Percentiles rank a stretch among this genome's conserved stretches.
phyloP scores from a whole-genome alignment of 2,113 vertebrate genomes.

The Macquaria australasica region DNA sequence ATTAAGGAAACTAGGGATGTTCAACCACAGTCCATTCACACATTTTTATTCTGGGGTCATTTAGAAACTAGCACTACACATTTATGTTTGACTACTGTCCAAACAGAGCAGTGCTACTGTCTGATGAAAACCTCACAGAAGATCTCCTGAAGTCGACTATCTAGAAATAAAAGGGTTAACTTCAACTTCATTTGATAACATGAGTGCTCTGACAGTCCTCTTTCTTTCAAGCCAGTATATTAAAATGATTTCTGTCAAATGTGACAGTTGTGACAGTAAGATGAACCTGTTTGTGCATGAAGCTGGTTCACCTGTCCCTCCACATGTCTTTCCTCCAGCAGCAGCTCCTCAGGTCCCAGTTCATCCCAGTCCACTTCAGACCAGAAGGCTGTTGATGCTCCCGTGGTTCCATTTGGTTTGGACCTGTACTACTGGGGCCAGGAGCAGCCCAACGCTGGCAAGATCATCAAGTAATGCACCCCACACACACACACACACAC shows the following conservation, averaged over 20 bases:
- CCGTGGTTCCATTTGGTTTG: constrained; percentile 91
- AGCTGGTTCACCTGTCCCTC: constrained; percentile 22
- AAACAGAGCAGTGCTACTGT: not conserved
- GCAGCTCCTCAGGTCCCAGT: constrained; percentile 41
- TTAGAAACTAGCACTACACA: not conserved
- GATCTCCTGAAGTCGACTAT: not conserved
- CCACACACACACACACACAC: not conserved
- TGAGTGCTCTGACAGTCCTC: not conserved
- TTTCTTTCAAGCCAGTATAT: not conserved
- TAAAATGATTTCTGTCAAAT: too few species aligned
- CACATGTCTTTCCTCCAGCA: constrained; percentile 40
- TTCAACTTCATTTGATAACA: not conserved
- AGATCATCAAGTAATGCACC: constrained; percentile 88
- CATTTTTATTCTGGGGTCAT: not conserved
- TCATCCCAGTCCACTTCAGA: constrained; percentile 61
- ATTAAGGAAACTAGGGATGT: not conserved
- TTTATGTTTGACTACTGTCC: not conserved
- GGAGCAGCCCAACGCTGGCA: constrained; percentile 88
- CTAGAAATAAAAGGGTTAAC: not conserved
- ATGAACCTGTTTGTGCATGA: not conserved
- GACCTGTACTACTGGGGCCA: constrained; percentile 95
- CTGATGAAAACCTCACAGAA: not conserved
- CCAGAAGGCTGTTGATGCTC: constrained; percentile 81
- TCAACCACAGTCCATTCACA: not conserved
- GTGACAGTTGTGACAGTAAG: not conserved